Evolutionary conservation across 1,140 invertebrate genomes (phyloP).

Genomic region (Euwallacea similis): DNA sequence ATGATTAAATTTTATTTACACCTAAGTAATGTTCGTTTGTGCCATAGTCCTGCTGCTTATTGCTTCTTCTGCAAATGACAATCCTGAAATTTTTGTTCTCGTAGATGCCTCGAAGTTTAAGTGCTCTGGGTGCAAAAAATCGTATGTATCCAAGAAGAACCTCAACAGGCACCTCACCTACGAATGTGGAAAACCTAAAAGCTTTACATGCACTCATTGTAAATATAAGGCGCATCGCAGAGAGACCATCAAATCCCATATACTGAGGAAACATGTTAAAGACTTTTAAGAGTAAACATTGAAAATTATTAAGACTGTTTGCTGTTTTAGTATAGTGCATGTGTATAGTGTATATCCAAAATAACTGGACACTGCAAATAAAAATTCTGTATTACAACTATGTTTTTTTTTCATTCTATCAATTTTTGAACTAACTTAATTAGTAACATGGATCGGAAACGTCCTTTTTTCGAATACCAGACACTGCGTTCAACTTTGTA

Average conservation of each 20-base stretch:
- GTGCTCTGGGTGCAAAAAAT: background rate
- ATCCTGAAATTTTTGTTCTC: too few species aligned
- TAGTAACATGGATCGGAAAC: background rate
- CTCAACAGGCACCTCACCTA: background rate
- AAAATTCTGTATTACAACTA: background rate
- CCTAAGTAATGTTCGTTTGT: too few species aligned
- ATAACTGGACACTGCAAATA: background rate
- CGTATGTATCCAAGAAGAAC: background rate
- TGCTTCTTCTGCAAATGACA: too few species aligned
- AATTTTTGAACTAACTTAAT: background rate
- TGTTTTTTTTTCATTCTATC: background rate
- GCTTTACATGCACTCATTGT: background rate
- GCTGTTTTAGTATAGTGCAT: background rate
- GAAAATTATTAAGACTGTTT: background rate
- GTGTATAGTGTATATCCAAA: background rate
- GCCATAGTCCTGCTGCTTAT: too few species aligned
- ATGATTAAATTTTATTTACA: too few species aligned
- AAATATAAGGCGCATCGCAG: background rate
- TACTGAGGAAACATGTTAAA: background rate
- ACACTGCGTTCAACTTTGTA: too few species aligned
- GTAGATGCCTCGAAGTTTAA: too few species aligned
- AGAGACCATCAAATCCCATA: background rate
- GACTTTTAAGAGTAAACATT: background rate
- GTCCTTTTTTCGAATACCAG: too few species aligned
- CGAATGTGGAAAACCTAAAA: background rate